Conservation (phyloP, 1,140 invertebrate genomes). For the Trinorchestia longiramus region DNA sequence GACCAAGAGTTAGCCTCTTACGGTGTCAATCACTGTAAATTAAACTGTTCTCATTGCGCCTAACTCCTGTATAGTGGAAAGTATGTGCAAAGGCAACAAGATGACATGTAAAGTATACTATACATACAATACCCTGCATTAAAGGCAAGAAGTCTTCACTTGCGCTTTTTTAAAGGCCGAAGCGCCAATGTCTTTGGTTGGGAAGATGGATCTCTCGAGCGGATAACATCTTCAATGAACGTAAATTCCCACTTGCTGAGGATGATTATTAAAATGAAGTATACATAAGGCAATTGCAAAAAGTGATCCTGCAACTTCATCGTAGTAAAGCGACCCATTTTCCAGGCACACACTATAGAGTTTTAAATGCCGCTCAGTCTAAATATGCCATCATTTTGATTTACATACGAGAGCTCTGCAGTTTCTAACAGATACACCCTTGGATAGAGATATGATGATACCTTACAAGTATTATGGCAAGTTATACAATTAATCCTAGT, state of each 20-base stretch:
- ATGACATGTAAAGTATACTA: neutral
- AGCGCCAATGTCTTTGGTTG: slow-evolving; percentile 27
- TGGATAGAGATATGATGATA: neutral
- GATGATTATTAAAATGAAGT: slow-evolving; percentile 7
- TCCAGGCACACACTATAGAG: neutral
- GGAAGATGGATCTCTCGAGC: neutral
- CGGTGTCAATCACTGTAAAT: neutral
- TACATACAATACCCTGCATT: slow-evolving; percentile 35
- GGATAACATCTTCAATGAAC: neutral
- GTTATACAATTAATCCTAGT: slow-evolving; percentile 37
- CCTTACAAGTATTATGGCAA: slow-evolving; percentile 44
- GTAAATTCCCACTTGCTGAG: neutral
- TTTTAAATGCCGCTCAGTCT: slow-evolving; percentile 29
- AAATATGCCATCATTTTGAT: neutral
- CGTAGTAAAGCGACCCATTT: neutral
- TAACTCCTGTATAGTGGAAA: neutral
- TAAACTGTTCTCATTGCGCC: neutral
- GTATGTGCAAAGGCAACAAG: neutral
- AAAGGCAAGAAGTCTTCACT: slow-evolving; percentile 17
- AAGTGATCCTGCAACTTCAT: neutral
- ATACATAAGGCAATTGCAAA: slow-evolving; percentile 8
- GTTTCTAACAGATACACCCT: neutral
- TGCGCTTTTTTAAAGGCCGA: neutral
- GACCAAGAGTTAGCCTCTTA: neutral
- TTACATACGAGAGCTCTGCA: neutral